A percentile compares a stretch with the other conserved stretches of the same genome.
These are phyloP conservation scores for Chymomyza costata DNA, from an alignment of 1,140 invertebrate species.

Conservation along the genomic window DNA sequence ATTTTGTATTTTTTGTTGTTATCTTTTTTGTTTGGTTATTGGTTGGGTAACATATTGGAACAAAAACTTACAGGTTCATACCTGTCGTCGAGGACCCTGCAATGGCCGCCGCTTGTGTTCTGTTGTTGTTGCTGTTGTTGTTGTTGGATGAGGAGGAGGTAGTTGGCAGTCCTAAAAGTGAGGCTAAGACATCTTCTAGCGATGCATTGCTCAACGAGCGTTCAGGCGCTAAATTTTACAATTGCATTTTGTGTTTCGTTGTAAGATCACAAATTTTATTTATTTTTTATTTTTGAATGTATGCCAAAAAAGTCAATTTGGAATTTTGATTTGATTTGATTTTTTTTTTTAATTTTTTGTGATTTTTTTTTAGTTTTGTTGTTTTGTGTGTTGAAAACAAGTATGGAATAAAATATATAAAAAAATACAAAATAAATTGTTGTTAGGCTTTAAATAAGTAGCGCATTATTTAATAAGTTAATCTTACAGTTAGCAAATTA, in stretches of 20 bases:
- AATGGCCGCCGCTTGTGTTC: constrained; percentile 35
- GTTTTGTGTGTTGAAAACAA: constrained; percentile 13
- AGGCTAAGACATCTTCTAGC: constrained; percentile 94
- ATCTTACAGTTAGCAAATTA: constrained; percentile 13
- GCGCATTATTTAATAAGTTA: constrained; percentile 22
- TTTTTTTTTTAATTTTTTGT: constrained; percentile 13
- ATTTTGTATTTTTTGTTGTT: constrained; percentile 15
- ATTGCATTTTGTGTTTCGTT: neutral
- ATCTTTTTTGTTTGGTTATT: constrained; percentile 18
- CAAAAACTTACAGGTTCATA: constrained; percentile 83
- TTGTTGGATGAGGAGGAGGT: constrained; percentile 52
- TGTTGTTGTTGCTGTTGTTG: constrained; percentile 40
- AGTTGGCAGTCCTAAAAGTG: constrained; percentile 87
- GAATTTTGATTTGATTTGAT: constrained; percentile 13
- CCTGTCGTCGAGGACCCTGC: constrained; percentile 67
- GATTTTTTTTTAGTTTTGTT: constrained; percentile 14
- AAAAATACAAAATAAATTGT: constrained; percentile 42
- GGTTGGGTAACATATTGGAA: constrained; percentile 52
- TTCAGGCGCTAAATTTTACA: constrained; percentile 56
- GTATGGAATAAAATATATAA: constrained; percentile 29
- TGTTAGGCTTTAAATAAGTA: constrained; percentile 34
- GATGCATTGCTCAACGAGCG: constrained; percentile 87
- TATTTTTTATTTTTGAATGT: constrained; percentile 23
- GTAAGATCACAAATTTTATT: constrained; percentile 21
- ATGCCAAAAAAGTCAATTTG: neutral